A percentile compares a stretch with the other conserved stretches of the same genome.
Evolutionary conservation across 2,888 invertebrate genomes (phyloP).

Genomic region (Phengaris alcon): DNA sequence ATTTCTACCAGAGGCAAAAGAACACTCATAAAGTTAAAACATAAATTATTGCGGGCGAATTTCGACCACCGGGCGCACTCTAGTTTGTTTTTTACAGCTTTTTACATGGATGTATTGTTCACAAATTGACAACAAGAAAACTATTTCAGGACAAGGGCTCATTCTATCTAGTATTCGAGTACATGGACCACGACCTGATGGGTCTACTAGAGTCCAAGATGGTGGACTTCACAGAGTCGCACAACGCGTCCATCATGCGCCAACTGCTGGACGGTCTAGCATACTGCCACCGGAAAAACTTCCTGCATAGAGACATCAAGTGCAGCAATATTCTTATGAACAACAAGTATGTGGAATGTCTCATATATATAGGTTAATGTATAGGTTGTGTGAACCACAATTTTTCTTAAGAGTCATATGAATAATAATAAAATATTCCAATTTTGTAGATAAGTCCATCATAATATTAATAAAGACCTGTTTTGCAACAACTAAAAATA

Average conservation of each 20-base stretch:
- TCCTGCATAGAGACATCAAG: conserved; percentile 98
- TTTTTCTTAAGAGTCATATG: no score
- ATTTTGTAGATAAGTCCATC: no score
- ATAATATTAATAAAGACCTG: no score
- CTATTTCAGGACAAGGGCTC: conserved; percentile 92
- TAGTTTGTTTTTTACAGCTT: no score
- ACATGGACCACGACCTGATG: conserved; percentile 99
- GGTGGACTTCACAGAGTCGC: conserved; percentile 96
- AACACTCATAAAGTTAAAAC: no score
- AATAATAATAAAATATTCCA: no score
- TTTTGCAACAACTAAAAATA: no score
- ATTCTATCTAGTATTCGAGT: conserved; percentile 99
- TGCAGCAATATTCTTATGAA: conserved; percentile 99
- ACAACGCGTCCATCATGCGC: conserved; percentile 98
- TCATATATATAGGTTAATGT: not conserved
- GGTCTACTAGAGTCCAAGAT: conserved; percentile 97
- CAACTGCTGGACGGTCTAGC: conserved; percentile 97
- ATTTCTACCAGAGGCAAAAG: no score
- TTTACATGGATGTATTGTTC: no score
- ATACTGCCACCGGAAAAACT: conserved; percentile 98
- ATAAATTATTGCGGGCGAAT: no score
- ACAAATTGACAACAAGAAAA: not conserved
- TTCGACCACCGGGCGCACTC: no score
- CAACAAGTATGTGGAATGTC: conserved; percentile 84
- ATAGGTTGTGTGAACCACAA: no score